phyloP scores from a whole-genome alignment of 2,113 vertebrate genomes.

The Axis porcinus region DNA sequence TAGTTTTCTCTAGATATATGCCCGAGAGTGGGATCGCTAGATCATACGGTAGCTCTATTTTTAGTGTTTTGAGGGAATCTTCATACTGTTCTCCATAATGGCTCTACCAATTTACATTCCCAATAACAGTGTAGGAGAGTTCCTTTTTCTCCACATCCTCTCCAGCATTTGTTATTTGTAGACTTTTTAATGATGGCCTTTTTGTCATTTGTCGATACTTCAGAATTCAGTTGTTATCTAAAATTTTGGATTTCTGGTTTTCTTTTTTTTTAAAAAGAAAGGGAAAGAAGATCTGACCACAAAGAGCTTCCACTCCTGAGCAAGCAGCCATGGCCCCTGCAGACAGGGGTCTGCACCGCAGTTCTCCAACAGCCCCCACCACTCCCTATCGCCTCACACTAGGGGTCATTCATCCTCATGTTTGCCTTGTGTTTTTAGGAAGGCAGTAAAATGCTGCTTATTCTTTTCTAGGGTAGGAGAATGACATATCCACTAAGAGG shows the following conservation, averaged over 20 bases:
- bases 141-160: neutral
- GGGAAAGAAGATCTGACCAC: neutral
- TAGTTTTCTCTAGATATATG: neutral
- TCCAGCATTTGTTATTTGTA: neutral
- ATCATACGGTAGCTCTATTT: neutral
- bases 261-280: neutral
- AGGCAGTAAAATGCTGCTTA: too few species aligned
- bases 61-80: neutral
- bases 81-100: neutral
- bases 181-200: neutral
- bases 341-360: rapidly evolving
- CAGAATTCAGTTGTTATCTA: neutral
- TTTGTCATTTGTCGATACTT: neutral
- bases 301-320: neutral
- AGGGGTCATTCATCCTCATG: rapidly evolving
- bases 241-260: neutral
- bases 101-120: neutral
- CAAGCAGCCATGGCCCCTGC: rapidly evolving
- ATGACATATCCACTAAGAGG: rapidly evolving
- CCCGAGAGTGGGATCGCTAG: neutral
- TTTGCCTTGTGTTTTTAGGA: rapidly evolving
- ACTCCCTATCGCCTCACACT: rapidly evolving
- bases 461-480: too few species aligned
- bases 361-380: neutral
- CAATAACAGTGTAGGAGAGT: neutral